Evolutionary conservation across 1,140 invertebrate genomes (phyloP), one percentile per base, ranked within the genome.

Genomic region (Heliconius himera): DNA sequence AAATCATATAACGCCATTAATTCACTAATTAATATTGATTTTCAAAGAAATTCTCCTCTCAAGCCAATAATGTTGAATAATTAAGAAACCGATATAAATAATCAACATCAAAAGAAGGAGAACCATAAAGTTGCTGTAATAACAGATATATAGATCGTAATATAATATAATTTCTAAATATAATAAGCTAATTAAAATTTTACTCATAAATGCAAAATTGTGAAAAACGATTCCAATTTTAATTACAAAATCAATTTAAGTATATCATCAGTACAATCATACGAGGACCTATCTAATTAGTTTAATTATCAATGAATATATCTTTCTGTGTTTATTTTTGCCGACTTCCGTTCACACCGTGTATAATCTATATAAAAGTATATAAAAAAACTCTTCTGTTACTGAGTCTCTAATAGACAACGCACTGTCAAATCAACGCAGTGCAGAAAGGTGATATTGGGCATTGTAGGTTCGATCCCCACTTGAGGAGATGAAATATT

Each of bases 261-360:
- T 66, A 66, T 66, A 60, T 26, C 56, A 60, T 60, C 56, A 26
- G 20, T 60, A 26, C 56, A 26, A 60, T 60, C 56, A 26, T 22
- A 60, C 11, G n/a, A 26, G 22, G 60, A 26, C 9, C 22, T 66
- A 66, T 66, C 60, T 66, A 66, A 66, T 56, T 22, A 22, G 8
- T 56, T n/a, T 56, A 22, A 56, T 66, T 66, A 26, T 66, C 22
- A 66, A 66, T 66, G 5, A 66, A 66, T 66, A 66, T 4, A 66
- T 66, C 26, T 66, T 16, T 66, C 60, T 66, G n/a, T n/a, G n/a
- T 66, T 13, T 51, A 75, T 54, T 74, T 74, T 46, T 71, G 74
- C 56, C 60, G 66, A 79, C 78, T 79, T 79, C 78, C 78, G 78
- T 71, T 79, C 73, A 70, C 56, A 75, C n/a, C 22, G 33, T 70